phyloP scores from a whole-genome alignment of 1,140 invertebrate species.

The Pogonognathellus flavescens region DNA sequence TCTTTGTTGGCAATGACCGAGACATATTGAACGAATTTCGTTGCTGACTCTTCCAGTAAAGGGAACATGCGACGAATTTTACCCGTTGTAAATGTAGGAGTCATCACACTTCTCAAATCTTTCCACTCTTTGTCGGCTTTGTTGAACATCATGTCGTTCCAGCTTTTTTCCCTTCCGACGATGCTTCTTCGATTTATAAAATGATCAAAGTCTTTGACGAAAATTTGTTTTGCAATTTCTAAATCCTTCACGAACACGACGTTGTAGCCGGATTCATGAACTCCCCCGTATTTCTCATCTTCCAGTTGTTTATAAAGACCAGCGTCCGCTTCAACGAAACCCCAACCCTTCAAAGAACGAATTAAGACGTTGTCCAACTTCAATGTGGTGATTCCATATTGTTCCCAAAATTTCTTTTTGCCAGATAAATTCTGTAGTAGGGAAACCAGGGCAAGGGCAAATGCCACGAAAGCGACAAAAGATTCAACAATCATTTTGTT shows the following conservation, averaged over 20 bases:
- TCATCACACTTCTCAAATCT: constrained; percentile 67
- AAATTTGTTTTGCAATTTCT: constrained; percentile 67
- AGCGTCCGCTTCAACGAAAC: not conserved
- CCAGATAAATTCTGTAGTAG: too few relatives aligned
- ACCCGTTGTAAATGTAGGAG: constrained; percentile 72
- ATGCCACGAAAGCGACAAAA: too few relatives aligned
- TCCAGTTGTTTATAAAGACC: not conserved
- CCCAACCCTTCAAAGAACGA: not conserved
- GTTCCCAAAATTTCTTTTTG: not conserved
- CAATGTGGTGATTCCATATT: not conserved
- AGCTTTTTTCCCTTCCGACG: not conserved
- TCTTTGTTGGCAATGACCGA: not conserved
- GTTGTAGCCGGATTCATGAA: not conserved
- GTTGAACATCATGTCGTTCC: constrained; percentile 69
- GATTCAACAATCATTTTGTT: too few relatives aligned
- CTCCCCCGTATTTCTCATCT: not conserved
- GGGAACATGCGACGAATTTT: constrained; percentile 70
- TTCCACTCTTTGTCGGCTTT: constrained; percentile 67
- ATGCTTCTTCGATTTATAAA: constrained; percentile 67
- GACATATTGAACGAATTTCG: constrained; percentile 35
- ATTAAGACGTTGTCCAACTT: not conserved
- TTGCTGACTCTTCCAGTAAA: constrained; percentile 24
- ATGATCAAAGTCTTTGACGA: constrained; percentile 68
- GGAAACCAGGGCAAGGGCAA: too few relatives aligned
- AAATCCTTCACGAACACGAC: constrained; percentile 59